Evolutionary conservation across 2,888 invertebrate genomes (phyloP).

Genomic region (Artemia sinica): DNA sequence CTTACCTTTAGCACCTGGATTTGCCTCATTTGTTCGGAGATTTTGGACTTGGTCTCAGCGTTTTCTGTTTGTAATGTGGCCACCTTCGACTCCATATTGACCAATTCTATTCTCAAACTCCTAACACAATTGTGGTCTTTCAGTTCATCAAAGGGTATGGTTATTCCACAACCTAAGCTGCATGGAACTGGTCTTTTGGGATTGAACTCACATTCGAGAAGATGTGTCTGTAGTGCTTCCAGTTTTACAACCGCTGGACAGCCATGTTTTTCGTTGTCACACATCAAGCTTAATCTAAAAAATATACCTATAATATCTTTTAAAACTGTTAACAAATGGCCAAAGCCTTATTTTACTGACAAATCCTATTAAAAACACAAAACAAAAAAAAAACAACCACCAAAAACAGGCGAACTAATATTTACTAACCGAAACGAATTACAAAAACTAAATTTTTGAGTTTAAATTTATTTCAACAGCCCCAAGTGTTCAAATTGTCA

Average conservation of each 20-base stretch:
- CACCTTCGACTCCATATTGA: conserved; percentile 68
- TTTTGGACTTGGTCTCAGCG: conserved; percentile 64
- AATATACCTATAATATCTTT: neutral
- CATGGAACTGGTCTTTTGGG: conserved; percentile 84
- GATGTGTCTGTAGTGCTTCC: conserved; percentile 63
- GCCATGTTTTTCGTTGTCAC: conserved; percentile 76
- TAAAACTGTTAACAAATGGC: too few species aligned
- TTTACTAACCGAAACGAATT: too few species aligned
- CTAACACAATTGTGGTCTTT: conserved; percentile 85
- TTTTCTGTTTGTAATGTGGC: conserved; percentile 70
- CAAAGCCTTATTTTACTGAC: too few species aligned
- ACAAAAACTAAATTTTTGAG: neutral
- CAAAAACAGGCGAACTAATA: too few species aligned
- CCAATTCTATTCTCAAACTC: conserved; percentile 63
- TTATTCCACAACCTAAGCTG: conserved; percentile 79
- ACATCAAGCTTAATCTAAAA: conserved; percentile 60
- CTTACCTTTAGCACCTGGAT: conserved; percentile 62
- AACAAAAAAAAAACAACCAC: neutral
- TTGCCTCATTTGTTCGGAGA: conserved; percentile 76
- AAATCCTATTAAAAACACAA: neutral
- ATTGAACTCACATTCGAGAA: conserved; percentile 81
- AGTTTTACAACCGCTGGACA: conserved; percentile 68
- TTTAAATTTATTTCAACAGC: too few species aligned
- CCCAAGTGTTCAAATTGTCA: too few species aligned
- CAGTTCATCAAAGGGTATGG: conserved; percentile 85